Percentiles rank a stretch among this genome's conserved stretches.
These are phyloP conservation scores for Meloidogyne floridensis DNA, from an alignment of 1,140 invertebrate species.

Conservation along the genomic window DNA sequence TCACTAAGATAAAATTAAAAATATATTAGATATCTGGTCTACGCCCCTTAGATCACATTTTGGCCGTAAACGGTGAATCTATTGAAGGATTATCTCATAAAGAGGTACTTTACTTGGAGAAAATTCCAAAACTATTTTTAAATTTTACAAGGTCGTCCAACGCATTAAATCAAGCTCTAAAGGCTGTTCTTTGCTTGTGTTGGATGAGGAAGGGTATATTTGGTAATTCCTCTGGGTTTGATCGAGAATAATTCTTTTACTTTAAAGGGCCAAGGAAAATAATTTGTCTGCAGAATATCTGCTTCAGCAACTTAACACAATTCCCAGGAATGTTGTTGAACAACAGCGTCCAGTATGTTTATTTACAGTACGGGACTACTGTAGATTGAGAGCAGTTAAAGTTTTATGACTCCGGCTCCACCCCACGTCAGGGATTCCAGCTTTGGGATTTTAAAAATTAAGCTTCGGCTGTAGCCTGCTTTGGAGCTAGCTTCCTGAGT, in stretches of 20 bases:
- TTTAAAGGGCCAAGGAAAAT: background rate
- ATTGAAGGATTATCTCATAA: conserved; percentile 91
- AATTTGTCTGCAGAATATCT: background rate
- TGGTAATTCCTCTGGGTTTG: conserved; percentile 70
- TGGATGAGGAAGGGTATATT: conserved; percentile 77
- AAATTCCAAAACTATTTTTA: background rate
- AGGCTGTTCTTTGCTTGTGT: conserved; percentile 84
- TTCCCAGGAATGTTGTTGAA: background rate
- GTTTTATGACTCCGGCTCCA: no score
- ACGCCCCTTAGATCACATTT: conserved; percentile 84
- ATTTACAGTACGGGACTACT: no score
- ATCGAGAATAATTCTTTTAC: no score
- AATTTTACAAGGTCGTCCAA: conserved; percentile 44
- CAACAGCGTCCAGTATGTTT: no score
- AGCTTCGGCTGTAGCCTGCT: no score
- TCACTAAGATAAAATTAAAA: background rate
- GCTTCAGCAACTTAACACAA: background rate
- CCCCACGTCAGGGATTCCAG: no score
- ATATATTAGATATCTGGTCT: conserved; percentile 67
- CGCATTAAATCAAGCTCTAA: conserved; percentile 75
- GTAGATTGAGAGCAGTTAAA: no score
- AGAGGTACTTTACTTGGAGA: conserved; percentile 70
- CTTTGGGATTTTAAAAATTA: no score
- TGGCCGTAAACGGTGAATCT: conserved; percentile 83
- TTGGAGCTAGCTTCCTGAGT: no score